Evolutionary conservation across 2,888 invertebrate species (phyloP), one percentile per base, ranked within the genome.

Genomic region (Formica aserva): DNA sequence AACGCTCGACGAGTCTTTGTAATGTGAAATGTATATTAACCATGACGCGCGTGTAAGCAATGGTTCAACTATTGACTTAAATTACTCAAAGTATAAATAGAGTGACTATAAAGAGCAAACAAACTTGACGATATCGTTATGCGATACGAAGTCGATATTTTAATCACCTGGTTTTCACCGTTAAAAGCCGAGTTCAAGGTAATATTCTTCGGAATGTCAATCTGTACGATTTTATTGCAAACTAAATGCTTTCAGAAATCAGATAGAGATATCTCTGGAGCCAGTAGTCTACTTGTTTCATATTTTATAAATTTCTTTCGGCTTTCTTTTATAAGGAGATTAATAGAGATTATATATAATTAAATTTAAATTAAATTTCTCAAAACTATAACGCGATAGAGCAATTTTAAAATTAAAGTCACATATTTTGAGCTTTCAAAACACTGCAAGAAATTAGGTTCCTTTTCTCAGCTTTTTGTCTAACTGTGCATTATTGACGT

Each of bases 81-180:
- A 65, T 81, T 67, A 41, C 32, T 22, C 71, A 57, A 67, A 60
- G 66, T 62, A 67, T 74, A 71, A 84, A 57, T 74, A 69, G 71
- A 77, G n/a, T 8, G 26, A 1, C 35, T 18, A 15, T 45, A 45
- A n/a, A 65, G 48, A 48, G 63, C 55, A 35, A 55, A 1, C 35
- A 15, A 35, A 69, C n/a, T 32, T 55, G 77, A 52, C 22, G 60
- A 76, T 84, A 82, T 85, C 86, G 85, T 88, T 88, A 88, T 15
- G n/a, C 80, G 63, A 55, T 63, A 32, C 45, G 62, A 78, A 45
- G 71, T 57, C 55, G 52, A 29, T 15, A 38, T 57, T 72, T 65
- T 35, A 45, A 60, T 41, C 48, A 38, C 0, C 57, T n/a, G 26
- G n/a, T 67, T 63, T 65, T 65, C 75, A 76, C 5, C 6, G 41